These are phyloP conservation scores for Ormyrus nitidulus DNA, from an alignment of 2,888 invertebrate genomes.

Conservation along the genomic window DNA sequence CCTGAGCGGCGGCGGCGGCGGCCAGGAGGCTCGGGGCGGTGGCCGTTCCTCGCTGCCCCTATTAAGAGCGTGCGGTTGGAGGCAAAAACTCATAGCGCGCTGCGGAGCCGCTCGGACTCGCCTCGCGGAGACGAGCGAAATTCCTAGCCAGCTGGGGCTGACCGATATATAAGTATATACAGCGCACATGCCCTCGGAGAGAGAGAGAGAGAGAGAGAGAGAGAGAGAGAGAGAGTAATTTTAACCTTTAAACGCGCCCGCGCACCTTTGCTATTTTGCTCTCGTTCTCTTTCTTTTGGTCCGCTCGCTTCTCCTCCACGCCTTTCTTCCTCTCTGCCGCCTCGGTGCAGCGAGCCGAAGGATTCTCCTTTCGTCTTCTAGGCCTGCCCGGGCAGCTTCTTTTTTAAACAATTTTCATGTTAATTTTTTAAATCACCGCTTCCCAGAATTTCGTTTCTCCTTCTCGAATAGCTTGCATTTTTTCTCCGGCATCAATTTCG, in stretches of 20 bases:
- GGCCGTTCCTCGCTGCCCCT: constrained; percentile 17
- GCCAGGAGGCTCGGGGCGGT: constrained; percentile 12
- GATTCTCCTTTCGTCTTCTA: constrained; percentile 1
- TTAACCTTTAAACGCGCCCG: constrained; percentile 51
- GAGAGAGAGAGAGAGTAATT: constrained; percentile 30
- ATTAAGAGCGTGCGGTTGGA: constrained; percentile 23
- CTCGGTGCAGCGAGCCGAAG: too few species aligned
- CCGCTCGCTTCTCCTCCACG: background rate
- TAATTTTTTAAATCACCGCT: constrained; percentile 45
- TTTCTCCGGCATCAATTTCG: background rate
- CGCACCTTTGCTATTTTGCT: constrained; percentile 28
- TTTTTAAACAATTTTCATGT: constrained; percentile 31
- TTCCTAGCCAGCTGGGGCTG: constrained; percentile 35
- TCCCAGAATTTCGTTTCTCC: background rate
- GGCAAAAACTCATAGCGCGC: constrained; percentile 35
- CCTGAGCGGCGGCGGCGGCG: too few species aligned
- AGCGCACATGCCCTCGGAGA: constrained; percentile 15
- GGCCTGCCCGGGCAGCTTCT: background rate
- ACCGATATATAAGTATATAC: constrained; percentile 26
- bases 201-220: too few species aligned
- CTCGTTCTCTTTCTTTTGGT: background rate
- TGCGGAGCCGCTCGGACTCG: background rate
- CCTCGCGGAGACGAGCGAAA: constrained; percentile 18
- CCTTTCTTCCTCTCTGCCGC: constrained; percentile 5
- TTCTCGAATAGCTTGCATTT: background rate